Base-by-base conservation (phyloP, 2,797 vertebrate genomes). In the Amphiprion clarkii region DNA sequence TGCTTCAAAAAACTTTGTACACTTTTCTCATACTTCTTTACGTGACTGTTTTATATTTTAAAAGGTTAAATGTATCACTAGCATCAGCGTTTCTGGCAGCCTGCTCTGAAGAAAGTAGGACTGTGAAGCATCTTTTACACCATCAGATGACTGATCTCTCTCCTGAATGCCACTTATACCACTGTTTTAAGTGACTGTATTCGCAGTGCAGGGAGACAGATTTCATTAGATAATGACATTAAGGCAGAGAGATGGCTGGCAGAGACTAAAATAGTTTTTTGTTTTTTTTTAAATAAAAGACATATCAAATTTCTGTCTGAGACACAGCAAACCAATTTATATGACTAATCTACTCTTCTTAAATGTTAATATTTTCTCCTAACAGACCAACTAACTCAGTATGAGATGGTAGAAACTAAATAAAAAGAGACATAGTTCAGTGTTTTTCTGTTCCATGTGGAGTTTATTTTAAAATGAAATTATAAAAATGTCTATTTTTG, bases 261-360 rank as follows among this genome's bases (percentile, higher is more conserved):
- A 46, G 44, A 13, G 12, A 54, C 17, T 33, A 39, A 6, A 40
- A 48, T 23, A 23, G 23, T 23, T 23, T 23, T 23, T 23, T 23
- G 1, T 12, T 44, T 40, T 61, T 67, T 60, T 65, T 33, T n/a
- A n/a, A 73, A 77, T 70, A 61, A 74, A 65, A 61, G 44, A 48
- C 52, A 57, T 53, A 57, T 53, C 3, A 73, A 44, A 68, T 53
- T 59, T 69, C 59, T 64, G 60, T 29, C 27, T 60, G 49, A 73
- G 16, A 39, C 36, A 61, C 19, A 46, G 51, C 19, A 68, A 77
- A 76, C 46, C 65, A 73, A 73, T 82, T 67, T 64, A 82, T 61
- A 27, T 66, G 74, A 73, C 69, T 44, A 33, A 49, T 29, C 3
- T 4, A 4, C 51, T 71, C 14, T 67, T 67, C 9, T 61, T 51